Base-by-base conservation (phyloP, 2,888 invertebrate genomes). In the Erebia palarica region DNA sequence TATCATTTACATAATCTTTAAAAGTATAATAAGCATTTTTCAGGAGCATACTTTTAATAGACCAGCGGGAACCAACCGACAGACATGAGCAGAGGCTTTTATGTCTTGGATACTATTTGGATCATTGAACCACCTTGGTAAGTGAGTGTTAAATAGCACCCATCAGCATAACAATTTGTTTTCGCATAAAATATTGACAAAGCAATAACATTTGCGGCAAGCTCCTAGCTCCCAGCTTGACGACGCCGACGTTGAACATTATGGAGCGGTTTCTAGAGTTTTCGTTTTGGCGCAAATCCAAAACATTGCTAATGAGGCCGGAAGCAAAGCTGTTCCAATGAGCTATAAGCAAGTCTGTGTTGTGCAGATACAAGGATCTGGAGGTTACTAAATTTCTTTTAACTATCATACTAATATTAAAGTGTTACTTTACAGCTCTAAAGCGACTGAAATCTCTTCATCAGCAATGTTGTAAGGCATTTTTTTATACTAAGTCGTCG, bases 221-320 rank as follows among this genome's bases (percentile, higher is more conserved):
- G 63, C 55, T 51, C 47, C 47, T 13, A 36, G 36, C 13, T 13
- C 49, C 66, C 51, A 64, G 63, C 55, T 58, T n/a, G 21, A 58
- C 68, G 73, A 68, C 70, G 70, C 70, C 73, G 61, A 64, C 68
- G 58, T 61, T 58, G 65, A 66, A 49, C 67, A 59, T 67, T 68
- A 61, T 61, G 77, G 75, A 74, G 75, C 75, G 75, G 75, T 76
- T 76, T 75, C 73, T 73, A 73, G 76, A 77, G 75, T 79, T 74
- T 75, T 76, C 76, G 73, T 75, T 79, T 79, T 81, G 81, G 81
- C 80, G 65, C 71, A 73, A 76, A 76, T 78, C 81, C 81, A 80
- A 79, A 80, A 78, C 74, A 70, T 76, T 77, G 74, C 76, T 79
- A 81, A 81, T 78, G 79, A 78, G 80, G 81, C 78, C 79, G 75